Evolutionary conservation across 1,140 invertebrate genomes (phyloP), one percentile per base, ranked within the genome.

Genomic region (Zaprionus camerounensis): DNA sequence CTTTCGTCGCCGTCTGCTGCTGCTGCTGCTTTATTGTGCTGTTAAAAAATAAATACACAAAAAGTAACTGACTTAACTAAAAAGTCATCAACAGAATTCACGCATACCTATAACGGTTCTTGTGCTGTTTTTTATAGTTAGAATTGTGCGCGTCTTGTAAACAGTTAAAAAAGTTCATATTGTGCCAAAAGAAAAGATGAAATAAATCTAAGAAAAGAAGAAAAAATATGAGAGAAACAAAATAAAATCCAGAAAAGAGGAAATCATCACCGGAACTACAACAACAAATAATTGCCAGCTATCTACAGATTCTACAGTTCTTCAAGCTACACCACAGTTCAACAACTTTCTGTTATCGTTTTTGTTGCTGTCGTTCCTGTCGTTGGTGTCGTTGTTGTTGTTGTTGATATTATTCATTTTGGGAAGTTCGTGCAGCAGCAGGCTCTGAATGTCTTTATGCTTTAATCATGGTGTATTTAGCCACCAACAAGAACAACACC

Each of bases 381-480:
- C 68, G 53, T 63, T 51, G 53, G 41, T 61, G 61, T 76, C 61
- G 69, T n/a, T n/a, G n/a, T 72, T 72, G 64, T 81, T 71, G 66
- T 88, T 77, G 57, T 74, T 82, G 68, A 80, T 65, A 44, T 74
- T 64, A 76, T 76, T 76, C 80, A 51, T 76, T 77, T 83, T 69
- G 58, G 64, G 72, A 80, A 81, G 85, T 92, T 92, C 83, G 91
- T 92, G 88, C 84, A 88, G 85, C 81, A 88, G 81, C 81, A 91
- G 86, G 87, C 82, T 93, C 91, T 92, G 91, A 94, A 95, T 95
- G 94, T 95, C 94, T 95, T 94, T 94, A 94, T 94, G 94, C 94
- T 93, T 93, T 94, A 95, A 95, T 94, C 94, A 95, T 95, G 94
- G 94, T 95, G 94, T 94, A 95, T 94, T 94, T 94, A 93, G 94